Evolutionary conservation across 2,888 invertebrate species (phyloP).

Genomic region (Nomada flava): DNA sequence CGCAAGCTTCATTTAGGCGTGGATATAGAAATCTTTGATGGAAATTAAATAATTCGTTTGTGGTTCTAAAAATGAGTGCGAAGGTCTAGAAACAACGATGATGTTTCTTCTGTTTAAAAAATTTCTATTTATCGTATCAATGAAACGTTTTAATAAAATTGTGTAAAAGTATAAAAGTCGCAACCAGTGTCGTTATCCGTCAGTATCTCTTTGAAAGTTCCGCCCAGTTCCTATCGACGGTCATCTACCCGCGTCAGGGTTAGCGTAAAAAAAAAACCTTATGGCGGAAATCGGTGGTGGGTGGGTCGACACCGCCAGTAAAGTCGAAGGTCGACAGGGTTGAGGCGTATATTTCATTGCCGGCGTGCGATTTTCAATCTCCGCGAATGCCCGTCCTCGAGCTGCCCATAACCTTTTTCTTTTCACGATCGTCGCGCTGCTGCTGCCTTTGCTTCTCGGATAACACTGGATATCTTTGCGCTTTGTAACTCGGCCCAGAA

Average conservation of each 20-base stretch:
- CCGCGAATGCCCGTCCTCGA: slow-evolving; percentile 48
- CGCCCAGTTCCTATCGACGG: not conserved
- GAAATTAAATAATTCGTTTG: too few species aligned
- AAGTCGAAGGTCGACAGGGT: slow-evolving; percentile 27
- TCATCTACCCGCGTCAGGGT: not conserved
- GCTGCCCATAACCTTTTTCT: slow-evolving; percentile 38
- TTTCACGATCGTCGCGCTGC: slow-evolving; percentile 23
- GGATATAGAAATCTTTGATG: too few species aligned
- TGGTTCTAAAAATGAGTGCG: too few species aligned
- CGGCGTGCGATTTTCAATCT: slow-evolving; percentile 56
- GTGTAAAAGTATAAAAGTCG: too few species aligned
- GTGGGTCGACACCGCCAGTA: slow-evolving; percentile 4
- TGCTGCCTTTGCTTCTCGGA: slow-evolving; percentile 30
- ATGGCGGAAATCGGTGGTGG: slow-evolving; percentile 1
- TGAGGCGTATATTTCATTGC: slow-evolving; percentile 38
- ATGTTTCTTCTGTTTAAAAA: too few species aligned
- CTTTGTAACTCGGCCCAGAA: slow-evolving; percentile 33
- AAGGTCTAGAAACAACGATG: too few species aligned
- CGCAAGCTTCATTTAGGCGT: too few species aligned
- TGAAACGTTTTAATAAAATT: too few species aligned
- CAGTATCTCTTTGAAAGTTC: not conserved
- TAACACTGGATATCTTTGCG: slow-evolving; percentile 18
- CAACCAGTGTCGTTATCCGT: too few species aligned
- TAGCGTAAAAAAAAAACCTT: slow-evolving; percentile 13
- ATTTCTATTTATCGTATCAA: too few species aligned